These are phyloP conservation scores for Xanthorhoe designata DNA, from an alignment of 2,888 invertebrate species.

Conservation along the genomic window DNA sequence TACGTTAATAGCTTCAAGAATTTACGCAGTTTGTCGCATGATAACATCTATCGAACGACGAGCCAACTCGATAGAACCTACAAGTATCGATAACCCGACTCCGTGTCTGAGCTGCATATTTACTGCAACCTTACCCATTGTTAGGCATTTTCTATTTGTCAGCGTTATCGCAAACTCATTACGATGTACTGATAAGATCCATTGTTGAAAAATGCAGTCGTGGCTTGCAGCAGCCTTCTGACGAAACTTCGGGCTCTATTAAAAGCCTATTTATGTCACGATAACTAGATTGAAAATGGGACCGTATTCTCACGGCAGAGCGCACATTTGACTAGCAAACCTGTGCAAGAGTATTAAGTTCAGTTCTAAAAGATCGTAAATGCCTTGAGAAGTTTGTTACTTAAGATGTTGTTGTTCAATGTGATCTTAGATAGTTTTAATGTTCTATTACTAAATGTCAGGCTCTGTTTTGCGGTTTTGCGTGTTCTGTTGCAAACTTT, in stretches of 20 bases:
- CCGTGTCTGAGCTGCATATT: slow-evolving; percentile 51
- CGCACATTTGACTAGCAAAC: slow-evolving; percentile 58
- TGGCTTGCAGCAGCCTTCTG: slow-evolving; percentile 48
- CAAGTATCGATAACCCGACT: slow-evolving; percentile 61
- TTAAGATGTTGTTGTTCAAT: slow-evolving; percentile 59
- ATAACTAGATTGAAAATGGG: slow-evolving; percentile 49
- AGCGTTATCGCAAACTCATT: slow-evolving; percentile 40
- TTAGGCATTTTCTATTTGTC: slow-evolving; percentile 58
- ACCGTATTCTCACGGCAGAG: slow-evolving; percentile 54
- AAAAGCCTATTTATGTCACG: slow-evolving; percentile 58
- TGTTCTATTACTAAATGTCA: slow-evolving; percentile 70
- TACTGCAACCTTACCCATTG: slow-evolving; percentile 61
- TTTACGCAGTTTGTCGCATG: slow-evolving; percentile 60
- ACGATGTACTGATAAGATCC: slow-evolving; percentile 48
- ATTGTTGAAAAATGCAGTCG: slow-evolving; percentile 54
- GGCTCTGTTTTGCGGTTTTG: slow-evolving; percentile 49
- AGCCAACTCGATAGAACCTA: slow-evolving; percentile 59
- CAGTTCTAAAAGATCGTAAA: slow-evolving; percentile 63
- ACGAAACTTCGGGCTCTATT: slow-evolving; percentile 68
- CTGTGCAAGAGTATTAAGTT: slow-evolving; percentile 76
- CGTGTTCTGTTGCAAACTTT: slow-evolving; percentile 3
- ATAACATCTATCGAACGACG: slow-evolving; percentile 54
- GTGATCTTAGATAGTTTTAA: slow-evolving; percentile 47
- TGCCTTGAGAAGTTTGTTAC: slow-evolving; percentile 56
- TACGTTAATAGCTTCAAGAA: slow-evolving; percentile 47